Percentiles rank a stretch among this genome's conserved stretches.
These are phyloP conservation scores for Drosophila aff. DNA, from an alignment of 1,140 invertebrate genomes.

Conservation along the genomic window DNA sequence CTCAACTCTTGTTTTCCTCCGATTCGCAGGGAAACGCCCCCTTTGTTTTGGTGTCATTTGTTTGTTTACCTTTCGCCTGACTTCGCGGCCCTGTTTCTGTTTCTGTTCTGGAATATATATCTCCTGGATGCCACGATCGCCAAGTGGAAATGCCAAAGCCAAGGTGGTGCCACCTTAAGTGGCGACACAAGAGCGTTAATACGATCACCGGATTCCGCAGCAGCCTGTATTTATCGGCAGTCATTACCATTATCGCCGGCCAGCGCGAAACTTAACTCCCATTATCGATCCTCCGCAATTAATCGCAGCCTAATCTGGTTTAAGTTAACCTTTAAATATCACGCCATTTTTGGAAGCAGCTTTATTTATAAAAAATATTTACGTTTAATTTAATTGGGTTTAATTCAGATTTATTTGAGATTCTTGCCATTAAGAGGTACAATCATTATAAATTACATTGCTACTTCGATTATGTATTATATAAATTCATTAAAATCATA, in stretches of 20 bases:
- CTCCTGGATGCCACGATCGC: constrained; percentile 27
- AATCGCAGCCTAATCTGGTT: constrained; percentile 28
- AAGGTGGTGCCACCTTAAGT: constrained; percentile 21
- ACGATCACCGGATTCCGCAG: constrained; percentile 36
- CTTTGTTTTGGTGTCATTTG: constrained; percentile 79
- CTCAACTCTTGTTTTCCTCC: constrained; percentile 33
- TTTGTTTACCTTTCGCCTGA: constrained; percentile 70
- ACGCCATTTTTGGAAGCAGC: neutral
- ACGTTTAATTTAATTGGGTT: neutral
- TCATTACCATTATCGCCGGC: constrained; percentile 34
- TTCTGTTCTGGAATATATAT: constrained; percentile 16
- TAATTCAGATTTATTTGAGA: neutral
- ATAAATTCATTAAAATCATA: no score
- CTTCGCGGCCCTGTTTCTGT: constrained; percentile 27
- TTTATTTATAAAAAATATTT: neutral
- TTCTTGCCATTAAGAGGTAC: neutral
- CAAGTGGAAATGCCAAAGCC: constrained; percentile 18
- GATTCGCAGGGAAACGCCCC: constrained; percentile 61
- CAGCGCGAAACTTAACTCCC: constrained; percentile 39
- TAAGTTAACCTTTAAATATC: constrained; percentile 7
- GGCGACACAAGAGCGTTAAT: constrained; percentile 46
- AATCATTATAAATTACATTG: neutral
- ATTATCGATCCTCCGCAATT: constrained; percentile 41
- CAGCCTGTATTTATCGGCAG: constrained; percentile 43
- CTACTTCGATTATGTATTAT: no score